Conservation (phyloP, 2,113 vertebrate genomes). For the Sus scrofa region DNA sequence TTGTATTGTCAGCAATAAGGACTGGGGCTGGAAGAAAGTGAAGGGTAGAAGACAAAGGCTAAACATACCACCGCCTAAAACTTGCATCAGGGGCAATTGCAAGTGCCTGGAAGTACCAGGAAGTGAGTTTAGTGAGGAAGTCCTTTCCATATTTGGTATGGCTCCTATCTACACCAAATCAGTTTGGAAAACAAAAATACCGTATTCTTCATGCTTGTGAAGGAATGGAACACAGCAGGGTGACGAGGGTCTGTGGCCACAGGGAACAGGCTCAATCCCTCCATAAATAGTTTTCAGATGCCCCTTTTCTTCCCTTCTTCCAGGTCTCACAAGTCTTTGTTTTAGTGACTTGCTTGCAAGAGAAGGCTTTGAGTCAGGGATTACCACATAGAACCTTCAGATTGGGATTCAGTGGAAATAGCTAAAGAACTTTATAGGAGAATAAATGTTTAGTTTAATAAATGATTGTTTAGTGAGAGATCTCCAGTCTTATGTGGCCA, state of each 20-base stretch:
- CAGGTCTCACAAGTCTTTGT: not conserved
- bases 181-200: not conserved
- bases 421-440: not conserved
- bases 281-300: not conserved
- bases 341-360: conserved; percentile 3
- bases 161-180: not conserved
- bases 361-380: not conserved
- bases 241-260: not conserved
- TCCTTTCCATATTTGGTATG: not conserved
- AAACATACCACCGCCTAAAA: not conserved
- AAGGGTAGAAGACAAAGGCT: not conserved
- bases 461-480: not conserved
- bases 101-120: conserved; percentile 14
- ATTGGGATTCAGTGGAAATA: not conserved
- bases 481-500: not conserved
- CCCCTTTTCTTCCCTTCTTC: not conserved
- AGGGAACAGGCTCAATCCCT: not conserved
- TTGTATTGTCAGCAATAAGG: not conserved
- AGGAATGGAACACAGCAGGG: not conserved
- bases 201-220: not conserved
- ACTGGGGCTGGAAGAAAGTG: not conserved
- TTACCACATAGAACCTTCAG: not conserved
- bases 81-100: not conserved
- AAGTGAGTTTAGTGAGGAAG: not conserved
- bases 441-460: not conserved